Evolutionary conservation across 2,113 vertebrate species (phyloP).

Genomic region (Turnix velox): DNA sequence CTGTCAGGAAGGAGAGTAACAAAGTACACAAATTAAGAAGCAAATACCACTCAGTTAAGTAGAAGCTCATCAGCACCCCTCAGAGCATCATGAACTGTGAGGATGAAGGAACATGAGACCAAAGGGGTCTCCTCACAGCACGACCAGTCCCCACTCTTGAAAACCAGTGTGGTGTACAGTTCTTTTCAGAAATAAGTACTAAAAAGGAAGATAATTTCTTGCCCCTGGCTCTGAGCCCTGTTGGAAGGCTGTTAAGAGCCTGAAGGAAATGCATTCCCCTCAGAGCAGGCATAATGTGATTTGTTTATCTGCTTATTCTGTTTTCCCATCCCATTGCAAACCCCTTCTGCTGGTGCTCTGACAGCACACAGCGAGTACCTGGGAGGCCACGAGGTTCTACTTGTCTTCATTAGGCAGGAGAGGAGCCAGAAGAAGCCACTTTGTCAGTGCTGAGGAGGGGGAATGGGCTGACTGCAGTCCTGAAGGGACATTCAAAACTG

Average conservation of each 20-base stretch:
- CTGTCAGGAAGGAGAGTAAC: not conserved
- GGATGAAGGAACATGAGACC: not conserved
- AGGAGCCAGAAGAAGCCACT: not conserved
- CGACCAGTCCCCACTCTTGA: not conserved
- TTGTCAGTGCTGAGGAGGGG: not conserved
- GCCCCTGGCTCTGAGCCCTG: not conserved
- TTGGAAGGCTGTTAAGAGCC: not conserved
- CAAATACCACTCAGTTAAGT: not conserved
- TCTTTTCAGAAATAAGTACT: not conserved
- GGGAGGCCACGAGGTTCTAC: not conserved
- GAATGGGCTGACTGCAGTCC: not conserved
- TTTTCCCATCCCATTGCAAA: not conserved
- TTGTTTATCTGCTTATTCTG: not conserved
- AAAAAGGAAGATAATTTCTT: not conserved
- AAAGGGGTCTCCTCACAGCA: not conserved
- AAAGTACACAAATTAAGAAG: not conserved
- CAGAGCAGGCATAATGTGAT: not conserved
- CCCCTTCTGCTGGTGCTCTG: not conserved
- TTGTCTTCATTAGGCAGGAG: not conserved
- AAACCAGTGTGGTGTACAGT: not conserved
- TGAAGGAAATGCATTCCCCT: not conserved
- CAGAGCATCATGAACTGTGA: not conserved
- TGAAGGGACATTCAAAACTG: not conserved
- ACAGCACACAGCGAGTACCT: not conserved
- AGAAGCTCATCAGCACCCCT: not conserved